Base-by-base conservation (phyloP, 2,797 vertebrate genomes). In the Prunella strophiata region DNA sequence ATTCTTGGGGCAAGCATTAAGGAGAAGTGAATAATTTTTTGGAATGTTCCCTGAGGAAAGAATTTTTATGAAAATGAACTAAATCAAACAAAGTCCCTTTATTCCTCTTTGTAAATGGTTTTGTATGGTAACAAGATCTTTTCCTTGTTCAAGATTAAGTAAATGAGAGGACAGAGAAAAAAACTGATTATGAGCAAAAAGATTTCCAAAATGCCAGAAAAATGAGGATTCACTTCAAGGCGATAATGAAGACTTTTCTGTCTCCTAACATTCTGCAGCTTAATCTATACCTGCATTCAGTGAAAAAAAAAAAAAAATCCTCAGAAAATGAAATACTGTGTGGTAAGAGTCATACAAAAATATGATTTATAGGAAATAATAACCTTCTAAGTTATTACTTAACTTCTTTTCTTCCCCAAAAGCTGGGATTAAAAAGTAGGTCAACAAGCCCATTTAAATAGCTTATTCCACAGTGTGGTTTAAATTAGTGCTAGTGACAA, bases 381-480 rank as follows among this genome's bases (percentile, higher is more conserved):
- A 93, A 65, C 50, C 48, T 93, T 95, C 40, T 85, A 94, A 97
- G 63, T 93, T 88, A 91, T 86, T 77, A 61, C 81, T 96, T 89
- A 93, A 94, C 65, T 91, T 94, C 61, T 88, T 79, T 85, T 86
- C 68, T 92, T 87, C 30, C 29, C 34, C 14, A 67, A 96, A 84
- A 92, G 34, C 59, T 92, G 61, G 68, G 90, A 96, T 96, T 96
- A 93, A 95, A 96, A 98, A 97, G 91, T 96, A 97, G 95, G 96
- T 96, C 97, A 94, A 94, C 74, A 94, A 81, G 81, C 34, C 84
- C 77, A 79, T 97, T 97, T 97, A 96, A 97, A 96, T 90, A 97
- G 76, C 91, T 97, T 91, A 91, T 89, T 90, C 88, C 84, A 75
- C 77, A 94, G 89, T 65, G 42, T 93, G 88, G 85, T 96, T 96